Base-by-base conservation (phyloP, 2,113 vertebrate species). In the Ornithorhynchus anatinus region DNA sequence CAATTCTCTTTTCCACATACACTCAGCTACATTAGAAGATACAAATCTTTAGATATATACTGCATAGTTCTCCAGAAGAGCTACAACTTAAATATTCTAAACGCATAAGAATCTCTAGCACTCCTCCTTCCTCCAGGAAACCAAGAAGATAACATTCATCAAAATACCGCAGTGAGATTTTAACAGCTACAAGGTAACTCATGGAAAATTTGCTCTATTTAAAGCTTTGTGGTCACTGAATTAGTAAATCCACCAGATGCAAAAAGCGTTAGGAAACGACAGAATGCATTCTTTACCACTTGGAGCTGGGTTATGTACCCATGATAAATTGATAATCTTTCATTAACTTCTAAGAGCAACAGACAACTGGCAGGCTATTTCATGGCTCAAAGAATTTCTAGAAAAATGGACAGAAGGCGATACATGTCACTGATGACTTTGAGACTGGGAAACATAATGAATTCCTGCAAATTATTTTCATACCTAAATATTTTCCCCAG, bases 311-410 rank as follows among this genome's bases (percentile, higher is more conserved):
- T 89, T 89, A 84, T 88, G n/a, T 89, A 89, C 77, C 86, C 72
- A 79, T 77, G 79, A 89, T 91, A 89, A 89, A 89, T 29, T 80
- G 86, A 89, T 91, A 92, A 89, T 80, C 85, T 81, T 84, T 90
- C 89, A 92, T 92, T 90, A 89, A 88, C 83, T 90, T 72, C 60
- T 58, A 63, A 88, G 77, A 54, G 70, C 54, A 82, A 83, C 22
- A 87, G 80, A 90, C 86, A 90, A 87, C 81, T 89, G 86, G 84
- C 90, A 93, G 89, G 82, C 81, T 91, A 93, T 91, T 93, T 94
- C 90, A 93, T 82, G 89, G 90, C 86, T 93, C 86, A 33, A 74
- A 89, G 87, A 88, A 92, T 91, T 92, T 91, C 92, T 84, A 85
- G 85, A 78, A 81, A 91, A 89, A 86, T 56, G 81, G 76, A 85